A percentile compares a stretch with the other conserved stretches of the same genome.
phyloP scores from a whole-genome alignment of 2,888 invertebrate species.

The Macrosiphum euphorbiae region DNA sequence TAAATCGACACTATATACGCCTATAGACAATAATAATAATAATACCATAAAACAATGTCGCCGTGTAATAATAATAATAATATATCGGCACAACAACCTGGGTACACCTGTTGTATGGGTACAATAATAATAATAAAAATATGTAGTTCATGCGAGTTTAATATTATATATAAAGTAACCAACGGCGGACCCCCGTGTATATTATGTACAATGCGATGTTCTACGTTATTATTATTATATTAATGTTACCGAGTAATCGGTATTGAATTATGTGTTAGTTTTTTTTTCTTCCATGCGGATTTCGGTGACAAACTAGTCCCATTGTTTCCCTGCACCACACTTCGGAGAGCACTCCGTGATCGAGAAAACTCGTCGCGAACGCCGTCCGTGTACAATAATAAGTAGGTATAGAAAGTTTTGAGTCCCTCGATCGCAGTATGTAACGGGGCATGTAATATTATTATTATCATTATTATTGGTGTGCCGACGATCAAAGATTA shows the following conservation, averaged over 20 bases:
- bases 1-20: slow-evolving; percentile 15
- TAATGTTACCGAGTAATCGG: not conserved
- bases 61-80: not conserved
- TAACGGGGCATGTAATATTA: not conserved
- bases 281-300: not conserved
- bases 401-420: not conserved
- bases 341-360: not conserved
- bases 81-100: not conserved
- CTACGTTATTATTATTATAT: not conserved
- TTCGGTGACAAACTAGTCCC: not conserved
- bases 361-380: not conserved
- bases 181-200: not conserved
- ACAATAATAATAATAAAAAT: not conserved
- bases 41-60: slow-evolving; percentile 3
- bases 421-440: not conserved
- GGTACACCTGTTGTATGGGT: not conserved
- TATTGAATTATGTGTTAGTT: not conserved
- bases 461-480: not conserved
- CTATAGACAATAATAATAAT: not conserved
- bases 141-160: not conserved
- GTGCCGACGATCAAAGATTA: not conserved
- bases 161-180: not conserved
- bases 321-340: not conserved
- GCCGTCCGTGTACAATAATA: not conserved
- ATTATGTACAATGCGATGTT: not conserved